These are phyloP conservation scores for Petrophora chlorosata DNA, from an alignment of 2,888 invertebrate species.

Conservation along the genomic window DNA sequence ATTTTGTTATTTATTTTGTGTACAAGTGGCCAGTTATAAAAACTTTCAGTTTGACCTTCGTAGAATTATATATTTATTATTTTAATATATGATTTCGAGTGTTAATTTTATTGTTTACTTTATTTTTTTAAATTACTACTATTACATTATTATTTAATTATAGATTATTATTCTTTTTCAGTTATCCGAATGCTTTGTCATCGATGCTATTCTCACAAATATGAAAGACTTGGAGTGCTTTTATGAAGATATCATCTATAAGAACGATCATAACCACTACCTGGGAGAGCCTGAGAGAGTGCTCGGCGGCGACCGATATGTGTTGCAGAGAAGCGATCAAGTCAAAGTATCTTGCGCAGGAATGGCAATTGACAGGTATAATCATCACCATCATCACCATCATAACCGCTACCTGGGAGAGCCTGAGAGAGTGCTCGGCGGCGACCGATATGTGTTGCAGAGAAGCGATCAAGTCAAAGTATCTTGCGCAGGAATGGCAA, in stretches of 20 bases:
- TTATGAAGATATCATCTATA: constrained; percentile 49
- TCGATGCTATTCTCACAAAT: constrained; percentile 45
- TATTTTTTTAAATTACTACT: constrained; percentile 22
- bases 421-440: constrained; percentile 63
- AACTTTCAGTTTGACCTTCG: no score
- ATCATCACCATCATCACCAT: constrained; percentile 18
- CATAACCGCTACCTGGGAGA: constrained; percentile 30
- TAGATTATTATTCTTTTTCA: constrained; percentile 48
- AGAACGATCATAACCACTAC: constrained; percentile 38
- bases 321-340: constrained; percentile 86
- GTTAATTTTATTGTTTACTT: neutral
- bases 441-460: constrained; percentile 84
- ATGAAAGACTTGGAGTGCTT: constrained; percentile 41
- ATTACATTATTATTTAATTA: neutral
- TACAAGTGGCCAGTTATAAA: no score
- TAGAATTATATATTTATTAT: no score
- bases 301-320: constrained; percentile 83
- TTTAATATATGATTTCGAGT: neutral
- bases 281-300: constrained; percentile 44
- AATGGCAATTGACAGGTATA: constrained; percentile 48
- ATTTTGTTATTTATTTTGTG: no score
- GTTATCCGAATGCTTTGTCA: constrained; percentile 53
- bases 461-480: constrained; percentile 88
- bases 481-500: constrained; percentile 78
- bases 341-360: constrained; percentile 85